A percentile compares a stretch with the other conserved stretches of the same genome.
Conservation (phyloP, 2,888 invertebrate genomes). For the Drosophila yooni region DNA sequence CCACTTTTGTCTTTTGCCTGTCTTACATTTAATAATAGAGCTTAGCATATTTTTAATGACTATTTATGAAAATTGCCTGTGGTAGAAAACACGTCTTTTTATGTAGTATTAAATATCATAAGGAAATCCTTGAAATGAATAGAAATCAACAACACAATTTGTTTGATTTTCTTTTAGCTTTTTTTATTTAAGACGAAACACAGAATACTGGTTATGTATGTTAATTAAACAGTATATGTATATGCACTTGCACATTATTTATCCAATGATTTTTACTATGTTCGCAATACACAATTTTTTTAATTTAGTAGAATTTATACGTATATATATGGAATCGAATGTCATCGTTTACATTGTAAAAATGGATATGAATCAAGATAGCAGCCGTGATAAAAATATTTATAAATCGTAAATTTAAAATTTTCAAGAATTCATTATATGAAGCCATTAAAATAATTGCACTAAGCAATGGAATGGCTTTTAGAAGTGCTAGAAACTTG, state of each 20-base stretch:
- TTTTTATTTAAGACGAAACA: not conserved
- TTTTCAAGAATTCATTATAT: not conserved
- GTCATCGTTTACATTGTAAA: not conserved
- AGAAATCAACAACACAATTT: not conserved
- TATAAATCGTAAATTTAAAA: not conserved
- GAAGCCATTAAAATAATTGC: not conserved
- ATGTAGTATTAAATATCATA: slow-evolving; percentile 3
- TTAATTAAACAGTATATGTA: not conserved
- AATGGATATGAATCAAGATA: not conserved
- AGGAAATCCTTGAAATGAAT: slow-evolving; percentile 8
- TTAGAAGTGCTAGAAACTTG: not conserved
- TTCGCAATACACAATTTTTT: not conserved
- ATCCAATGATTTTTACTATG: not conserved
- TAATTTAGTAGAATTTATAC: too few relatives aligned
- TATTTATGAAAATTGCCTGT: slow-evolving; percentile 56
- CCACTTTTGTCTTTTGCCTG: slow-evolving; percentile 41
- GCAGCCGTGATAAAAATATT: not conserved
- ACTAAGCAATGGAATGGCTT: not conserved
- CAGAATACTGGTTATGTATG: not conserved
- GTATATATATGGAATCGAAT: not conserved
- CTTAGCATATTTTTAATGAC: slow-evolving; percentile 57
- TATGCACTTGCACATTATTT: not conserved
- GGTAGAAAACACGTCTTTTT: not conserved
- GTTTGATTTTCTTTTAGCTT: not conserved
- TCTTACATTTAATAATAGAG: slow-evolving; percentile 65